Conservation (phyloP, 1,140 invertebrate genomes). For the Magallana angulata region DNA sequence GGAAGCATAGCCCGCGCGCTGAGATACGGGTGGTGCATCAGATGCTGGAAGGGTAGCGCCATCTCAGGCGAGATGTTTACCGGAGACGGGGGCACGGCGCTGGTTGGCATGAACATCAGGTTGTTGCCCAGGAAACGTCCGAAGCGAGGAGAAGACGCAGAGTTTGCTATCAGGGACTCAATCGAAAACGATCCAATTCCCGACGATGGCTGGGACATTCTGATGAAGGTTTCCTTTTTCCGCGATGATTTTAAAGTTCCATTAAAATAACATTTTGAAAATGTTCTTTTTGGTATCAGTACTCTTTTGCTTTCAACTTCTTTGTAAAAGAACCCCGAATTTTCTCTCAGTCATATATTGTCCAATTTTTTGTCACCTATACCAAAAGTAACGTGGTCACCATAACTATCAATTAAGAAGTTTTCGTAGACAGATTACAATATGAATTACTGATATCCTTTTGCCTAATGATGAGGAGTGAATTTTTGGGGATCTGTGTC, state of each 20-base stretch:
- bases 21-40: constrained; percentile 21
- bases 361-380: not conserved
- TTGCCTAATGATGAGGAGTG: constrained; percentile 26
- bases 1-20: constrained; percentile 37
- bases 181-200: constrained; percentile 64
- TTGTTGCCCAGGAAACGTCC: constrained; percentile 57
- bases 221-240: not conserved
- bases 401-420: not conserved
- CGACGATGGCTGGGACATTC: constrained; percentile 42
- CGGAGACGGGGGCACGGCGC: not conserved
- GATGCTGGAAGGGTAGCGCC: constrained; percentile 17
- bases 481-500: constrained; percentile 9
- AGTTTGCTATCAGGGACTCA: constrained; percentile 57
- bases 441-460: constrained; percentile 16
- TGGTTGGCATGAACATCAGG: constrained; percentile 59
- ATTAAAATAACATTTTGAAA: constrained; percentile 29
- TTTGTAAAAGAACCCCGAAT: not conserved
- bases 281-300: constrained; percentile 42
- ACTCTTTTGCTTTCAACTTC: not conserved
- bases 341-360: not conserved
- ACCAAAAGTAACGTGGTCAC: not conserved
- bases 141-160: constrained; percentile 46
- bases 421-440: not conserved
- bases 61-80: constrained; percentile 3
- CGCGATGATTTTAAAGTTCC: constrained; percentile 10